Evolutionary conservation across 2,888 invertebrate genomes (phyloP).

Genomic region (Netelia melanura): DNA sequence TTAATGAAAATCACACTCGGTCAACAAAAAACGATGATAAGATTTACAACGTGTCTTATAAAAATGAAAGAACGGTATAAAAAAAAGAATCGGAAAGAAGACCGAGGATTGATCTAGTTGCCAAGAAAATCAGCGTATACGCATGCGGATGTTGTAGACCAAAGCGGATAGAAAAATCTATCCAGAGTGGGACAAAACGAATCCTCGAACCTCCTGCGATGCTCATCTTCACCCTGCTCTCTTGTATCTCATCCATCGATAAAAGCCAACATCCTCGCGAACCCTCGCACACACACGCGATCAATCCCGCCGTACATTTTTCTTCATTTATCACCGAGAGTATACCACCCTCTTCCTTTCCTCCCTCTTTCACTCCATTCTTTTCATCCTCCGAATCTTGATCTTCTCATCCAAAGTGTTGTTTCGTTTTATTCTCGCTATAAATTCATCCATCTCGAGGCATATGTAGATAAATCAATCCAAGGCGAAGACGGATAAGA

Average conservation of each 20-base stretch:
- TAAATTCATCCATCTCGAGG: slow-evolving; percentile 7
- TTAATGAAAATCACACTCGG: no score
- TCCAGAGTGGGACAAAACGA: slow-evolving; percentile 44
- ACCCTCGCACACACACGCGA: slow-evolving; percentile 21
- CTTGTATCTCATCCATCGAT: slow-evolving; percentile 53
- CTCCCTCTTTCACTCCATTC: slow-evolving; percentile 33
- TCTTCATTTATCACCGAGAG: slow-evolving; percentile 21
- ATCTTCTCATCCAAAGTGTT: slow-evolving; percentile 3
- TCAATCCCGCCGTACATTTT: slow-evolving; percentile 39
- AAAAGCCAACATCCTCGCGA: neutral
- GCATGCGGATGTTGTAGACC: slow-evolving; percentile 39
- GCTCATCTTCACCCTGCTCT: slow-evolving; percentile 39
- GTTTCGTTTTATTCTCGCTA: slow-evolving; percentile 4
- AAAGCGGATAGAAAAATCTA: slow-evolving; percentile 66
- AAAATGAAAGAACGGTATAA: no score
- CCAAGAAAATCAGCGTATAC: slow-evolving; percentile 2
- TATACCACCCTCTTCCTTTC: neutral
- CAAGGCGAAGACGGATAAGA: neutral
- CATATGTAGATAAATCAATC: neutral
- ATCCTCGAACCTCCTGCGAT: slow-evolving; percentile 38
- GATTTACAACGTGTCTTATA: no score
- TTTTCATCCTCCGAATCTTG: slow-evolving; percentile 45
- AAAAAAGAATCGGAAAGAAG: neutral
- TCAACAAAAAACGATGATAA: no score
- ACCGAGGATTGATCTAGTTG: neutral